phyloP scores from a whole-genome alignment of 2,797 vertebrate species.

The Sebastes wilsoni region DNA sequence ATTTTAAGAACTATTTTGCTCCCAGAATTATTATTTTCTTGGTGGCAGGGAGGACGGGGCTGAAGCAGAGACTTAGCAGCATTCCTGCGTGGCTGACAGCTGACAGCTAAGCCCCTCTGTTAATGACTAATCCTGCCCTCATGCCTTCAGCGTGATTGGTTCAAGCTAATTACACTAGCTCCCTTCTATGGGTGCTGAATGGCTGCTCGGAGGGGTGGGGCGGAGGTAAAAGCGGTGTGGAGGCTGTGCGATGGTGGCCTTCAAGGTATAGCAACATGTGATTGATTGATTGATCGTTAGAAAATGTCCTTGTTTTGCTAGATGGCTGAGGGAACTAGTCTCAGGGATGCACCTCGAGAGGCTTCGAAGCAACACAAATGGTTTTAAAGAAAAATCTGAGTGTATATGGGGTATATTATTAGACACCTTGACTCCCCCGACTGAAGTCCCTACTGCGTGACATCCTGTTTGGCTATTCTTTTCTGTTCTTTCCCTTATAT shows the following conservation, averaged over 20 bases:
- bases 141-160: slow-evolving; percentile 71
- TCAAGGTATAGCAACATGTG: neutral
- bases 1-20: slow-evolving; percentile 14
- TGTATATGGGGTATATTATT: too few relatives aligned
- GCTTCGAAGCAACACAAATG: too few relatives aligned
- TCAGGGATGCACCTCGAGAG: too few relatives aligned
- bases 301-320: neutral
- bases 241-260: neutral
- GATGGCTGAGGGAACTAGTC: too few relatives aligned
- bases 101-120: slow-evolving; percentile 66
- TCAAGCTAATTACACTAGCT: slow-evolving; percentile 63
- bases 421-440: too few relatives aligned
- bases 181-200: slow-evolving; percentile 26
- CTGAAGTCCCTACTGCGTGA: too few relatives aligned
- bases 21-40: slow-evolving; percentile 1
- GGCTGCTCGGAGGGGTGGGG: slow-evolving; percentile 6
- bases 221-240: neutral
- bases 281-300: neutral
- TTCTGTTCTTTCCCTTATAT: too few relatives aligned
- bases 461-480: too few relatives aligned
- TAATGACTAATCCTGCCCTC: slow-evolving; percentile 75
- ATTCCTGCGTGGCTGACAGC: slow-evolving; percentile 64
- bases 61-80: slow-evolving; percentile 45
- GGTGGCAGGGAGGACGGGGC: neutral
- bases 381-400: too few relatives aligned